Evolutionary conservation across 2,113 vertebrate species (phyloP), one percentile per base, ranked within the genome.

Genomic region (Oceanodroma tethys): DNA sequence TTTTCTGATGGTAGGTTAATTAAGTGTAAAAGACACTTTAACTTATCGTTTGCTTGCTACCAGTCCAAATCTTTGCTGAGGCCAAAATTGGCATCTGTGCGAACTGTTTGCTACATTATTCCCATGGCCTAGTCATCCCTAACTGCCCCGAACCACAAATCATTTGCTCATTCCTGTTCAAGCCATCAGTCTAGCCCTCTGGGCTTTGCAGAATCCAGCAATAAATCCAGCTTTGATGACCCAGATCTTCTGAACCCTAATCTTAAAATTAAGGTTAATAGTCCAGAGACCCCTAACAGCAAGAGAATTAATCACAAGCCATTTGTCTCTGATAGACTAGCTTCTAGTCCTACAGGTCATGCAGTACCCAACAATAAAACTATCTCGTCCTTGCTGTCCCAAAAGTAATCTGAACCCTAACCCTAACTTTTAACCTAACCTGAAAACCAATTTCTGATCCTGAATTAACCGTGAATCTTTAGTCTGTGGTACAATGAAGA

Each of bases 191-290:
- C 53, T 82, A 92, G 70, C 95, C 96, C 93, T 95, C 90, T 93
- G 95, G 96, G 93, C 95, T 97, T 97, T 97, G 90, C 81, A 95
- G 96, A 96, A 96, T 96, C 93, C 74, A 95, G 92, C 92, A 93
- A 97, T 96, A 96, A 96, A 97, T 96, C 92, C 96, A 82, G 34
- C 78, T 91, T 40, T 96, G 87, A 90, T 94, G 93, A 96, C 87
- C 96, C 36, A 76, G 66, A 85, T 96, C 95, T 96, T 95, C 84
- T 95, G 93, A 97, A 94, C 87, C 48, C 34, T 96, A 96, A 91
- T 87, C 93, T 96, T 88, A 93, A 96, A 95, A 87, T 96, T 91
- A 91, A 88, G 94, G 87, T 96, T 96, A 96, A 95, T 95, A 90
- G 91, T 74, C 95, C 92, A 91, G 90, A 96, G 93, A 94, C 78